Base-by-base conservation (phyloP, 2,113 vertebrate species). In the Triplophysa tibetana region DNA sequence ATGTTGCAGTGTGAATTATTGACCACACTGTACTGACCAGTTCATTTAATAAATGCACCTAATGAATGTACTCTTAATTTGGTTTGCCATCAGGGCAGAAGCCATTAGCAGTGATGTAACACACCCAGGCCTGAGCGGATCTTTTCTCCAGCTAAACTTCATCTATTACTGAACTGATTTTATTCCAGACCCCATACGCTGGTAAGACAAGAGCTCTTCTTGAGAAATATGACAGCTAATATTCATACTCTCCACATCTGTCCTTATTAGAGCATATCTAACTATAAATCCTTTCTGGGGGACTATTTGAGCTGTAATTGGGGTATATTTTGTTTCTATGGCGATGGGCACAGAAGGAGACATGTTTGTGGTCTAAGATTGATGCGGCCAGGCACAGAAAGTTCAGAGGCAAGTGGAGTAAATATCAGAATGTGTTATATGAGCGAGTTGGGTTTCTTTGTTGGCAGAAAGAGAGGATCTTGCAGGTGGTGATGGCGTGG, bases 1-100 rank as follows among this genome's bases (percentile, higher is more conserved):
- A 17, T 16, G 50, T 52, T 16, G 50, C 4, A 17, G 50, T 74
- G 29, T 75, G 69, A 72, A 72, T 58, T 58, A 63, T 66, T 63
- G 9, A 66, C 56, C 21, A 52, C 38, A 72, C 43, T 78, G 68
- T 29, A 70, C 70, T 62, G 54, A 14, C 72, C 43, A 29, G 70
- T 78, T 82, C 62, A 67, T 78, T 83, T 76, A 78, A 77, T 64
- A 60, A 81, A 78, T 83, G 69, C 64, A 56, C 26, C 66, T 85
- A 85, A 85, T 85, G 75, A 81, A 81, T 76, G 65, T 56, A 54
- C 79, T 56, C 84, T 76, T 85, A 81, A 85, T 81, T 83, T 75
- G 41, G 26, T 69, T 81, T 83, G 79, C 79, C 75, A 81, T 83
- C 75, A 81, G 78, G 75, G 75, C 84, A 81, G 81, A 81, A 61